Conservation (phyloP, 2,888 invertebrate species). For the Hemaris fuciformis region DNA sequence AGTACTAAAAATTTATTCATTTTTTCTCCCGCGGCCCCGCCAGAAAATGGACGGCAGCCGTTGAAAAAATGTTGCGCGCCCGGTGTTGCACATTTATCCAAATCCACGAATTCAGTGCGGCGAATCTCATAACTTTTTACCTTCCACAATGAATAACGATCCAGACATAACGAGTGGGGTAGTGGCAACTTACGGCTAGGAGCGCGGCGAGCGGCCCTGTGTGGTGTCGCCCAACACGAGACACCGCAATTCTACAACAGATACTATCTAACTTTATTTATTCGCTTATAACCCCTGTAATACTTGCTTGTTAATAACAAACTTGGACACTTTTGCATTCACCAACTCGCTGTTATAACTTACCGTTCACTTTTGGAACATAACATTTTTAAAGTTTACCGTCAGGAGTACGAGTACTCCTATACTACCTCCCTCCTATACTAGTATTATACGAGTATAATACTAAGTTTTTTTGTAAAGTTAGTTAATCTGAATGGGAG, state of each 20-base stretch:
- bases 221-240: slow-evolving; percentile 8
- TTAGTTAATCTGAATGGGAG: no score
- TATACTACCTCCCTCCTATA: no score
- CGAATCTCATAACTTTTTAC: slow-evolving; percentile 24
- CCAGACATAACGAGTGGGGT: slow-evolving; percentile 14
- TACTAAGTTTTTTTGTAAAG: no score
- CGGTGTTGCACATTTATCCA: slow-evolving; percentile 33
- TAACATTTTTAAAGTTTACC: not conserved
- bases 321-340: slow-evolving; percentile 3
- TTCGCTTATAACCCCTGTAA: slow-evolving; percentile 21
- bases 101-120: slow-evolving; percentile 16
- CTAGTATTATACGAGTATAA: no score
- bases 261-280: slow-evolving; percentile 31
- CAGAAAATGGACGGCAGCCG: slow-evolving; percentile 25
- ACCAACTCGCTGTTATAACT: slow-evolving; percentile 1
- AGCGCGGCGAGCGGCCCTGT: slow-evolving; percentile 18
- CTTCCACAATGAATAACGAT: slow-evolving; percentile 27
- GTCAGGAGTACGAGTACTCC: no score
- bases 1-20: slow-evolving; percentile 22
- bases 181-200: not conserved
- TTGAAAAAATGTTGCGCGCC: slow-evolving; percentile 22
- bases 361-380: slow-evolving; percentile 5
- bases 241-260: slow-evolving; percentile 25
- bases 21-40: slow-evolving; percentile 20
- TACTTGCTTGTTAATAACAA: slow-evolving; percentile 15